These are phyloP conservation scores for Acanthornis magna DNA, from an alignment of 2,797 vertebrate genomes.

Conservation along the genomic window DNA sequence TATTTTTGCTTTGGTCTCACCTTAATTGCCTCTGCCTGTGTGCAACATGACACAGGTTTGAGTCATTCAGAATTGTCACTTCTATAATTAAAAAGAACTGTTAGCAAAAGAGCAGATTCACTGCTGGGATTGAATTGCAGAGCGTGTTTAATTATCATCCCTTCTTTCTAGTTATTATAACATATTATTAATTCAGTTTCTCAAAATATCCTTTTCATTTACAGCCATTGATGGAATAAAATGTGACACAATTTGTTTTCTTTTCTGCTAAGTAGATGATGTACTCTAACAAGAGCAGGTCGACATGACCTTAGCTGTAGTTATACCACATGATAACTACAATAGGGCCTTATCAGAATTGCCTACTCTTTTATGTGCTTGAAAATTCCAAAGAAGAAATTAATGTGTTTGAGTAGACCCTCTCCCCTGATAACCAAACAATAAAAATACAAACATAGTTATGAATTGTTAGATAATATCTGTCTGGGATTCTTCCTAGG, in stretches of 20 bases:
- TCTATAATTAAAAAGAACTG: slow-evolving; percentile 69
- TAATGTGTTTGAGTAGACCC: slow-evolving; percentile 14
- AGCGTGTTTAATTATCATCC: slow-evolving; percentile 63
- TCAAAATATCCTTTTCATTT: slow-evolving; percentile 72
- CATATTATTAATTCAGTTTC: slow-evolving; percentile 67
- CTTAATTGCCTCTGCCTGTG: slow-evolving; percentile 40
- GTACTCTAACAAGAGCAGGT: slow-evolving; percentile 69
- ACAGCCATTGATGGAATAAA: slow-evolving; percentile 66
- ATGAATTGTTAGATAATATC: slow-evolving; percentile 11
- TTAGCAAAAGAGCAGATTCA: slow-evolving; percentile 50
- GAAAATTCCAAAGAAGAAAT: slow-evolving; percentile 51
- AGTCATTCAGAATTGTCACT: slow-evolving; percentile 45
- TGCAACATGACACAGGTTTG: slow-evolving; percentile 37
- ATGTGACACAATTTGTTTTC: slow-evolving; percentile 73
- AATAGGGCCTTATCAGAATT: slow-evolving; percentile 68
- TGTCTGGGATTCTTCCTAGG: not conserved
- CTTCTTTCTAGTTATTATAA: slow-evolving; percentile 69
- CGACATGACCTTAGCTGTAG: slow-evolving; percentile 71
- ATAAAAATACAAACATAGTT: slow-evolving; percentile 22
- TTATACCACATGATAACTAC: slow-evolving; percentile 67
- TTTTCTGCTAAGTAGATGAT: slow-evolving; percentile 70
- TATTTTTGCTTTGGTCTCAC: slow-evolving; percentile 46
- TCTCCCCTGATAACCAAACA: slow-evolving; percentile 44
- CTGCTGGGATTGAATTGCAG: slow-evolving; percentile 60
- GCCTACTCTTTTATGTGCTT: slow-evolving; percentile 55